phyloP scores from a whole-genome alignment of 2,888 invertebrate genomes.

The Ormyrus rosae region DNA sequence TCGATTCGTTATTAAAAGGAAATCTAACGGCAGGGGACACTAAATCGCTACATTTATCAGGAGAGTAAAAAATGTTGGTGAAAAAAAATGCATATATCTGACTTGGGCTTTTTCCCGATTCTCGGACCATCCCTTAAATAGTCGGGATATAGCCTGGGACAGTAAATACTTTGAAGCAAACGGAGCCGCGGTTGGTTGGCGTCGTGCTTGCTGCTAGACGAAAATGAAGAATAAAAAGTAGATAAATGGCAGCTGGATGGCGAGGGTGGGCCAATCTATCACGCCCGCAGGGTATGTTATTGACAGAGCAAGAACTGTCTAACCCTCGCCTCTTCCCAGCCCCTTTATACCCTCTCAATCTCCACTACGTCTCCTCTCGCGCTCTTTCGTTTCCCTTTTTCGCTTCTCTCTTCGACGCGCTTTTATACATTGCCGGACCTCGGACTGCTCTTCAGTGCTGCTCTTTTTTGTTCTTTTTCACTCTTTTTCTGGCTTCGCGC shows the following conservation, averaged over 20 bases:
- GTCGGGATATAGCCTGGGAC: slow-evolving; percentile 46
- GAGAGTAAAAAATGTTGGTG: not conserved
- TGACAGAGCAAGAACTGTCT: slow-evolving; percentile 73
- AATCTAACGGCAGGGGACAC: not conserved
- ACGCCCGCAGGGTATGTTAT: slow-evolving; percentile 72
- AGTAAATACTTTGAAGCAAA: slow-evolving; percentile 68
- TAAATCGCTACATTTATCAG: not conserved
- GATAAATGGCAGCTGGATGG: slow-evolving; percentile 73
- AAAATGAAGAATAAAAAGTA: slow-evolving; percentile 73
- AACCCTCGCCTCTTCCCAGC: slow-evolving; percentile 60
- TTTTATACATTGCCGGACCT: slow-evolving; percentile 45
- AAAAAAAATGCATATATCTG: slow-evolving; percentile 31
- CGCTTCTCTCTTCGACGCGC: slow-evolving; percentile 32
- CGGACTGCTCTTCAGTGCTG: not conserved
- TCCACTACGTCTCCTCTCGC: slow-evolving; percentile 39
- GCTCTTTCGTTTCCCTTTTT: slow-evolving; percentile 32
- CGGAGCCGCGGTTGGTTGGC: slow-evolving; percentile 36
- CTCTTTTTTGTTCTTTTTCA: slow-evolving; percentile 10
- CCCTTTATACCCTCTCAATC: slow-evolving; percentile 52
- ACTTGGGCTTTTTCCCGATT: not conserved
- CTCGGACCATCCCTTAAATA: slow-evolving; percentile 48
- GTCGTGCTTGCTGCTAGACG: slow-evolving; percentile 42
- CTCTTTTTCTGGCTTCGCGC: slow-evolving; percentile 25
- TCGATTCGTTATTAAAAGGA: too few species aligned
- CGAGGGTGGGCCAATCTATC: slow-evolving; percentile 73